A percentile compares a stretch with the other conserved stretches of the same genome.
Evolutionary conservation across 2,113 vertebrate genomes (phyloP).

Genomic region (Lasiurus borealis): DNA sequence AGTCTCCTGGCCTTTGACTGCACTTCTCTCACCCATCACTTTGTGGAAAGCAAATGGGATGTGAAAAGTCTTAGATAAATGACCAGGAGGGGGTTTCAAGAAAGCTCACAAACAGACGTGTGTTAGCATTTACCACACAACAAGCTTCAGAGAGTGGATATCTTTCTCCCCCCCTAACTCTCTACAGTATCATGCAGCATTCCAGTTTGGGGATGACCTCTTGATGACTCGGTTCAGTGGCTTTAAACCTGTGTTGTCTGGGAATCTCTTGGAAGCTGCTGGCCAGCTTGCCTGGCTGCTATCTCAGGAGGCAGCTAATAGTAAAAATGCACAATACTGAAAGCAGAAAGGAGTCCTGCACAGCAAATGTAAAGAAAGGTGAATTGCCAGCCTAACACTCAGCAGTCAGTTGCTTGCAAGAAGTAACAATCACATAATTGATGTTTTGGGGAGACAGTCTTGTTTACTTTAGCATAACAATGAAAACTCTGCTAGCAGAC

Average conservation of each 20-base stretch:
- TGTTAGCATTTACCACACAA: background rate
- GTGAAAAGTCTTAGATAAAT: background rate
- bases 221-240: background rate
- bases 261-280: slow-evolving; percentile 4
- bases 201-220: background rate
- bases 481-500: background rate
- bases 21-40: background rate
- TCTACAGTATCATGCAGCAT: background rate
- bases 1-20: background rate
- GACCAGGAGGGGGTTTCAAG: background rate
- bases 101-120: background rate
- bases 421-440: slow-evolving; percentile 41
- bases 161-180: background rate
- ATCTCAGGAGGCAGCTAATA: background rate
- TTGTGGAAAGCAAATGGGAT: background rate
- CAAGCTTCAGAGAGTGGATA: background rate
- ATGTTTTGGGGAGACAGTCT: slow-evolving; percentile 55
- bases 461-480: slow-evolving; percentile 58
- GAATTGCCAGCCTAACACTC: slow-evolving; percentile 11
- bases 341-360: slow-evolving; percentile 23
- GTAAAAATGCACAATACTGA: background rate
- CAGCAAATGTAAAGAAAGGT: slow-evolving; percentile 33
- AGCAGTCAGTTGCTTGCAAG: background rate
- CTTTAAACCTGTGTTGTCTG: background rate
- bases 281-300: background rate